Evolutionary conservation across 2,888 invertebrate genomes (phyloP).

Genomic region (Spodoptera exigua): DNA sequence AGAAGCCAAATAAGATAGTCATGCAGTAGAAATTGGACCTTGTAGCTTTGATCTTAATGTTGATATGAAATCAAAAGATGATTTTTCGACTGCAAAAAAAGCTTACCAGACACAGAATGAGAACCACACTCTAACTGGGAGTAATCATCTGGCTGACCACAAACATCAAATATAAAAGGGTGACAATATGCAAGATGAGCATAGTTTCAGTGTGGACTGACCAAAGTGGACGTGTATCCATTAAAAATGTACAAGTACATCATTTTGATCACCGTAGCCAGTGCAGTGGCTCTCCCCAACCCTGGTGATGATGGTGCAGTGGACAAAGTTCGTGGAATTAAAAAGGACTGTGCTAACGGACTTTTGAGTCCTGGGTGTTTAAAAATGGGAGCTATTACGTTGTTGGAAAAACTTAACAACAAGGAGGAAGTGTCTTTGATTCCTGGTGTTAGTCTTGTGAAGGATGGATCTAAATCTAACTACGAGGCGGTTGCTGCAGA

Average conservation of each 20-base stretch:
- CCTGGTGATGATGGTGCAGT: constrained; percentile 62
- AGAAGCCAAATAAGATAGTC: constrained; percentile 23
- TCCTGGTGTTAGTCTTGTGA: constrained; percentile 90
- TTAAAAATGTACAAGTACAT: constrained; percentile 69
- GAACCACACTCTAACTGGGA: constrained; percentile 67
- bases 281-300: constrained; percentile 68
- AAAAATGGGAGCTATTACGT: constrained; percentile 71
- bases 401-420: constrained; percentile 70
- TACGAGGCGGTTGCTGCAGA: constrained; percentile 88
- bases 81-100: constrained; percentile 42
- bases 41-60: constrained; percentile 40
- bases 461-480: constrained; percentile 90
- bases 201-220: constrained; percentile 64
- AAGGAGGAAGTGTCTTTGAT: constrained; percentile 71
- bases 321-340: constrained; percentile 60
- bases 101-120: constrained; percentile 58
- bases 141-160: constrained; percentile 75
- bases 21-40: constrained; percentile 50
- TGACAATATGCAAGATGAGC: constrained; percentile 64
- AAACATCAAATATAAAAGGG: constrained; percentile 79
- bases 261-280: constrained; percentile 54
- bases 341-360: constrained; percentile 73
- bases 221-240: constrained; percentile 62
- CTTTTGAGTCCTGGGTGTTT: constrained; percentile 72
- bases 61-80: neutral